phyloP scores from a whole-genome alignment of 2,113 vertebrate species.

The Fulica atra region DNA sequence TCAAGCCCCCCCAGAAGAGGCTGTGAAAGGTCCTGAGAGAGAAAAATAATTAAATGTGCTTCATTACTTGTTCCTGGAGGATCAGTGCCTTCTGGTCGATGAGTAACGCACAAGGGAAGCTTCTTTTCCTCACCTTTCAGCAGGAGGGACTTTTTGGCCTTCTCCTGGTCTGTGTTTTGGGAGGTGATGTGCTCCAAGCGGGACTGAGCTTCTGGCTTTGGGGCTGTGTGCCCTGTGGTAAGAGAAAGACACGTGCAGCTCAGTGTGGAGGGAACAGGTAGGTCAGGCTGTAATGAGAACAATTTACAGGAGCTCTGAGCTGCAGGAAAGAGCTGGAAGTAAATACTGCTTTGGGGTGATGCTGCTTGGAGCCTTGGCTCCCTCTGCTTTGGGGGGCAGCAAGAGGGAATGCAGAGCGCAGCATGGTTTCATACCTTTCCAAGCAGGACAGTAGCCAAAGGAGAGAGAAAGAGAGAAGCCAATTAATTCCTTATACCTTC shows the following conservation, averaged over 20 bases:
- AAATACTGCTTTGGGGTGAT: background rate
- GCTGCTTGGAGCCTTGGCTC: background rate
- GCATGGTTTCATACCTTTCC: background rate
- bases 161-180: background rate
- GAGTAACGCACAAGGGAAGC: slow-evolving; percentile 27
- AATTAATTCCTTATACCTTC: background rate
- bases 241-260: background rate
- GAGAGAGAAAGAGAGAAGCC: background rate
- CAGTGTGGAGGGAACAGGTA: background rate
- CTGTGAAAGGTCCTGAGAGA: background rate
- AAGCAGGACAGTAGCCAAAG: background rate
- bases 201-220: slow-evolving; percentile 15
- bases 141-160: background rate
- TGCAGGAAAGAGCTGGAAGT: background rate
- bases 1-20: background rate
- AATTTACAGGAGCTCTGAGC: background rate
- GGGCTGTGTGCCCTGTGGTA: background rate
- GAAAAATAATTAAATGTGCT: slow-evolving; percentile 45
- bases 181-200: background rate
- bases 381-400: background rate
- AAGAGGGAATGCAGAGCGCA: background rate
- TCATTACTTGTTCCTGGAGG: slow-evolving; percentile 54
- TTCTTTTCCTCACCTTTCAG: slow-evolving; percentile 69
- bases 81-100: slow-evolving; percentile 1
- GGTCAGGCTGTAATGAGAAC: background rate